A percentile compares a stretch with the other conserved stretches of the same genome.
These are phyloP conservation scores for Drosophila fuyamai DNA, from an alignment of 1,140 invertebrate genomes.

Conservation along the genomic window DNA sequence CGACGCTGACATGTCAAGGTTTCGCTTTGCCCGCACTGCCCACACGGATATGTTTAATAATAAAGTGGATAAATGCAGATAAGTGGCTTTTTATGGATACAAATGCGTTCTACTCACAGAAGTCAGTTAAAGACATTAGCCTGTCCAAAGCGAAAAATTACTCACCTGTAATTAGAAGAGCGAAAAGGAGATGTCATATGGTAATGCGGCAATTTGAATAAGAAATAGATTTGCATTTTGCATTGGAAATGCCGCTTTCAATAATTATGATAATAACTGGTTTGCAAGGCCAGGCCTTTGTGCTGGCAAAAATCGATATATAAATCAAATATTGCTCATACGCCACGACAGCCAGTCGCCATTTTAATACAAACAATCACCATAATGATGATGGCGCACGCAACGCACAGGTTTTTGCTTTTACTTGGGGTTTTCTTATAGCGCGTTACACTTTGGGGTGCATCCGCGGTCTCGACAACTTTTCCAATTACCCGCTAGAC, in stretches of 20 bases:
- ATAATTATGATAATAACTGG: slow-evolving; percentile 62
- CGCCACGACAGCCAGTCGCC: slow-evolving; percentile 42
- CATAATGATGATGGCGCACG: slow-evolving; percentile 50
- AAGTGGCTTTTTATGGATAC: slow-evolving; percentile 19
- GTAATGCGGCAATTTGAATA: slow-evolving; percentile 52
- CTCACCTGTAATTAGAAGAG: slow-evolving; percentile 69
- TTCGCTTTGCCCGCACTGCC: slow-evolving; percentile 26
- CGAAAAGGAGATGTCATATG: slow-evolving; percentile 34
- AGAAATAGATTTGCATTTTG: slow-evolving; percentile 56
- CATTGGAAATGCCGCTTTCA: slow-evolving; percentile 33
- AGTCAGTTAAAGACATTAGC: slow-evolving; percentile 64
- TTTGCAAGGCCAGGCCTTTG: slow-evolving; percentile 12
- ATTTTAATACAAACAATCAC: slow-evolving; percentile 26
- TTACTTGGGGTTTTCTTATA: slow-evolving; percentile 9
- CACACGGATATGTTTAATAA: slow-evolving; percentile 64
- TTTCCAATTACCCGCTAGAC: slow-evolving; percentile 28
- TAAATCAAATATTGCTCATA: slow-evolving; percentile 63
- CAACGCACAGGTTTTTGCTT: slow-evolving; percentile 19
- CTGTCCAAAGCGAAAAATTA: slow-evolving; percentile 51
- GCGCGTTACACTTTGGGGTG: slow-evolving; percentile 11
- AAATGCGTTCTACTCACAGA: slow-evolving; percentile 37
- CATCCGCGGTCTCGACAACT: slow-evolving; percentile 11
- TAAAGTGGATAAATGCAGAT: slow-evolving; percentile 39
- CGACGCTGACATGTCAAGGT: slow-evolving; percentile 55
- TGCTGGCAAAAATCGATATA: slow-evolving; percentile 37